phyloP scores from a whole-genome alignment of 2,797 vertebrate species.

The Synaphobranchus kaupii region DNA sequence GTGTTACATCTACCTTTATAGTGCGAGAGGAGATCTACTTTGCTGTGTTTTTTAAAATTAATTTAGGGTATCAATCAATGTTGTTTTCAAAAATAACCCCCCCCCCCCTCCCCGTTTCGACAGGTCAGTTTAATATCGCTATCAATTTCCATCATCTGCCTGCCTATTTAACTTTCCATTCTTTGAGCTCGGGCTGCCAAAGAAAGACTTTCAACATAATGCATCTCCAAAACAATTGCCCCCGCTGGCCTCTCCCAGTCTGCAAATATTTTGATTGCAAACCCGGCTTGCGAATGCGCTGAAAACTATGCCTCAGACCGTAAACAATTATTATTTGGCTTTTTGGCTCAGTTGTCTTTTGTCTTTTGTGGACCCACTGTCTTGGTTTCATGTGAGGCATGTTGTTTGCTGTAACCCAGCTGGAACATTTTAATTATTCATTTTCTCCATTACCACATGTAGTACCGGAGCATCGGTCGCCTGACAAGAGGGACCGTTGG shows the following conservation, averaged over 20 bases:
- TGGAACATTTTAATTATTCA: slow-evolving; percentile 16
- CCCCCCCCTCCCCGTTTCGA: slow-evolving; percentile 26
- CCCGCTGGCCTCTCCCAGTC: slow-evolving; percentile 33
- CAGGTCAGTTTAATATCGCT: slow-evolving; percentile 24
- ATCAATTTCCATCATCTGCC: slow-evolving; percentile 34
- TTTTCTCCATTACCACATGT: neutral
- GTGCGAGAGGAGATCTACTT: slow-evolving; percentile 39
- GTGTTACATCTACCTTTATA: neutral
- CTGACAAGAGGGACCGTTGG: neutral
- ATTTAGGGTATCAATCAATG: slow-evolving; percentile 48
- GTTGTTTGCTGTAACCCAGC: slow-evolving; percentile 27
- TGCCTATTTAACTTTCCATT: slow-evolving; percentile 60
- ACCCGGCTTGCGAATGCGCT: slow-evolving; percentile 43
- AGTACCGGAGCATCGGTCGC: neutral
- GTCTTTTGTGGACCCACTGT: neutral
- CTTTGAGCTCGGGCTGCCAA: slow-evolving; percentile 44
- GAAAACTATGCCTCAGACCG: slow-evolving; percentile 33
- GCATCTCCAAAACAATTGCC: slow-evolving; percentile 19
- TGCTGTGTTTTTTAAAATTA: slow-evolving; percentile 59
- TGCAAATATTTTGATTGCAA: slow-evolving; percentile 60
- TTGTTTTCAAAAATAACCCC: slow-evolving; percentile 39
- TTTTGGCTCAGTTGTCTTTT: slow-evolving; percentile 9
- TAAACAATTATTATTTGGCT: neutral
- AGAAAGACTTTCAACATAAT: slow-evolving; percentile 33
- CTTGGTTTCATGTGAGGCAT: slow-evolving; percentile 15